These are phyloP conservation scores for Aradophagus sp. DNA, from an alignment of 1,140 invertebrate genomes.

Conservation along the genomic window DNA sequence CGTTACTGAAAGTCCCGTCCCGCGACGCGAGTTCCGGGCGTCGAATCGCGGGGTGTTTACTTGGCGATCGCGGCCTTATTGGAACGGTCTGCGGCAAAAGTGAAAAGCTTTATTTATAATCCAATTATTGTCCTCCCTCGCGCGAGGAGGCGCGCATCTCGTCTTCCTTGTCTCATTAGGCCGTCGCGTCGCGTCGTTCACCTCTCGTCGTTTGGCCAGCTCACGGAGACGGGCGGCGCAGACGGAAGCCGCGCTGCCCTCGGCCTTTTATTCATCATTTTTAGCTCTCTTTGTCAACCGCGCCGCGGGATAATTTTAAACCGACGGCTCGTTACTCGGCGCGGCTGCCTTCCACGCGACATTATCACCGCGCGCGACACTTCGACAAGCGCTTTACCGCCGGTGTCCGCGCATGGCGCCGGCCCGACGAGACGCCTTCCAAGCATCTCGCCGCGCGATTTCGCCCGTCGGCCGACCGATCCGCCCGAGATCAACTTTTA, in stretches of 20 bases:
- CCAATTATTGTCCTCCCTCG: constrained; percentile 53
- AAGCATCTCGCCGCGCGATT: constrained; percentile 31
- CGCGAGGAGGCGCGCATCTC: constrained; percentile 43
- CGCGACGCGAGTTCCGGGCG: no score
- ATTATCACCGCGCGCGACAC: constrained; percentile 53
- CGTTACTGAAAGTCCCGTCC: no score
- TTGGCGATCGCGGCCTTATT: no score
- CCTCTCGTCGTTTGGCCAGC: constrained; percentile 35
- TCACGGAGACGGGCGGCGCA: constrained; percentile 11
- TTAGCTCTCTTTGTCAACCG: constrained; percentile 55
- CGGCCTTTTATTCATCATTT: constrained; percentile 54
- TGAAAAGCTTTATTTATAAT: constrained; percentile 56
- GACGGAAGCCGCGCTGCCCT: constrained; percentile 34
- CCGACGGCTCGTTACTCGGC: constrained; percentile 49
- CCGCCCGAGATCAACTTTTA: constrained; percentile 40
- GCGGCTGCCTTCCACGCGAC: constrained; percentile 37
- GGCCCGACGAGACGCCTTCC: constrained; percentile 55
- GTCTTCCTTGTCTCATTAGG: constrained; percentile 48
- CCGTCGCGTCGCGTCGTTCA: constrained; percentile 36
- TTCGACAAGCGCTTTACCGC: constrained; percentile 52
- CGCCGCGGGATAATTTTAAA: constrained; percentile 56
- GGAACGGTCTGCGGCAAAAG: constrained; percentile 30
- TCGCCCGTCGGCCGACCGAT: constrained; percentile 14
- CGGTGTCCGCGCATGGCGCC: constrained; percentile 52
- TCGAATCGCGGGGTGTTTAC: constrained; percentile 22